Evolutionary conservation across 2,113 vertebrate species (phyloP).

Genomic region (Siniperca knerii): DNA sequence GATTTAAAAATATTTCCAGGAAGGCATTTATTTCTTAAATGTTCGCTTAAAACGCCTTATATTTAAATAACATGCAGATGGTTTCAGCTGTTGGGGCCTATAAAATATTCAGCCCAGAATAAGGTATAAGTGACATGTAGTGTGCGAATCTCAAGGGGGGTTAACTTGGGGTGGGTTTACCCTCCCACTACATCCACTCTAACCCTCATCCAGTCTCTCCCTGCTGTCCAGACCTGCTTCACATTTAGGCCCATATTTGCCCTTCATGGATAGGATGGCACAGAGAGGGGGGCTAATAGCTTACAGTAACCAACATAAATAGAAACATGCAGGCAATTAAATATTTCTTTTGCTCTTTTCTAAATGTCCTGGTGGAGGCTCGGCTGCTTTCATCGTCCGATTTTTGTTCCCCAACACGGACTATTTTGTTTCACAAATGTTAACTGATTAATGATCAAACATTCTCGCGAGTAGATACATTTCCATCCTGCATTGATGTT

Average conservation of each 20-base stretch:
- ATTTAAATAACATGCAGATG: constrained; percentile 18
- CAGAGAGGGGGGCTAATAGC: constrained; percentile 33
- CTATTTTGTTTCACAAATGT: constrained; percentile 82
- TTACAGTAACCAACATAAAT: constrained; percentile 76
- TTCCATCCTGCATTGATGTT: constrained; percentile 80
- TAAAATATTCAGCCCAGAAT: constrained; percentile 34
- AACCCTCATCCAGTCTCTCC: constrained; percentile 3
- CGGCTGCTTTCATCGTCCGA: constrained; percentile 38
- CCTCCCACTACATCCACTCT: background rate
- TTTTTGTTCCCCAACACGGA: constrained; percentile 37
- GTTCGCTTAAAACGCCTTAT: background rate
- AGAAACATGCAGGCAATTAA: constrained; percentile 68
- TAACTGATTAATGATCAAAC: constrained; percentile 84
- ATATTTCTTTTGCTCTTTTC: constrained; percentile 73
- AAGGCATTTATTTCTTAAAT: background rate
- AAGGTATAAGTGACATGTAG: constrained; percentile 18
- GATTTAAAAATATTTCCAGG: constrained; percentile 7
- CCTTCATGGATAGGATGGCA: constrained; percentile 50
- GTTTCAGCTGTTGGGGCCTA: constrained; percentile 46
- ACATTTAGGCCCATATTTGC: constrained; percentile 58
- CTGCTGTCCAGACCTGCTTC: constrained; percentile 48
- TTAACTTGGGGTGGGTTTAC: constrained; percentile 1
- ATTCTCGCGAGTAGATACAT: constrained; percentile 68
- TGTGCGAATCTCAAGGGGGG: constrained; percentile 10
- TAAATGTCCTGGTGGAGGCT: constrained; percentile 61